phyloP scores from a whole-genome alignment of 2,888 invertebrate species.

The Acanthosoma haemorrhoidale region DNA sequence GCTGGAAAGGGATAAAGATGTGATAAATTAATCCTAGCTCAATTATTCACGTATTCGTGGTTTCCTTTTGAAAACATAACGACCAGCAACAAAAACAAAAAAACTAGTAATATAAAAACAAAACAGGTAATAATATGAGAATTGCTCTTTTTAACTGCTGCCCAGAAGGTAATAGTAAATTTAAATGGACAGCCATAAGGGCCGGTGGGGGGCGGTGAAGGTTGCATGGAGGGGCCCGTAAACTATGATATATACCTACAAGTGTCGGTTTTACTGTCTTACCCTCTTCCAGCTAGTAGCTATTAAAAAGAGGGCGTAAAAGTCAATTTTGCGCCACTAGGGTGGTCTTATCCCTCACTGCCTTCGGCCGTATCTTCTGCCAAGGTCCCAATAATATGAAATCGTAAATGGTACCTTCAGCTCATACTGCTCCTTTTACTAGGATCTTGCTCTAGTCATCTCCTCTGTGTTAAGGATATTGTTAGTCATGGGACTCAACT shows the following conservation, averaged over 20 bases:
- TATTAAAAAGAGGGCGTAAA: constrained; percentile 20
- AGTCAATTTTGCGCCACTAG: constrained; percentile 12
- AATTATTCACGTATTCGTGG: no score
- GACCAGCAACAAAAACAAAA: no score
- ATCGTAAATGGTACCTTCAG: neutral
- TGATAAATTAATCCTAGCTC: no score
- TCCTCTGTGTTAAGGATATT: no score
- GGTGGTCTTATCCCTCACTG: neutral
- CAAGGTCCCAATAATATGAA: neutral
- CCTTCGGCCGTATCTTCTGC: neutral
- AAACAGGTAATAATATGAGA: neutral
- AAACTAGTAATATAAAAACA: no score
- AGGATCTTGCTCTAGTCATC: no score
- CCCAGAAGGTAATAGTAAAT: neutral
- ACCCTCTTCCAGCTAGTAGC: neutral
- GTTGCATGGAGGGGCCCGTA: no score
- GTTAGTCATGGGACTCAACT: no score
- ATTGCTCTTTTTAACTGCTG: neutral
- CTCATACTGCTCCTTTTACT: no score
- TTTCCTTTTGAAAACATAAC: no score
- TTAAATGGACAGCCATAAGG: neutral
- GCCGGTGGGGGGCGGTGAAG: neutral
- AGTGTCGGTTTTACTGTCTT: constrained; percentile 19
- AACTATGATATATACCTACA: constrained; percentile 28
- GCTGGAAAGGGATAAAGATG: no score